A percentile compares a stretch with the other conserved stretches of the same genome.
phyloP scores from a whole-genome alignment of 2,888 invertebrate genomes.

The Polydrusus tereticollis region DNA sequence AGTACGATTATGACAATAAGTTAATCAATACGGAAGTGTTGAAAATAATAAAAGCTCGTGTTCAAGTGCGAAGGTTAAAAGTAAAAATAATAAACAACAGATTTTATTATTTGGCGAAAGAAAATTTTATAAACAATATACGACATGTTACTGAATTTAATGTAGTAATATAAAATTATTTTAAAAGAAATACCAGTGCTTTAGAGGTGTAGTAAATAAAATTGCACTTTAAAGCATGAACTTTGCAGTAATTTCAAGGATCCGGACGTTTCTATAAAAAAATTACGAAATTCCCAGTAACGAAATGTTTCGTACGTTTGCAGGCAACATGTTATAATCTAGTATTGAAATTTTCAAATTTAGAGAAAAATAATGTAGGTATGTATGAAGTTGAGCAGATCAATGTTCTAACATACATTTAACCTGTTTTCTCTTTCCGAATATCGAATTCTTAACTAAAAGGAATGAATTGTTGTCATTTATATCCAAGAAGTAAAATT shows the following conservation, averaged over 20 bases:
- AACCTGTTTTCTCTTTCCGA: too few relatives aligned
- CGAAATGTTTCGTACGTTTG: too few relatives aligned
- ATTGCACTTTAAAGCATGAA: background rate
- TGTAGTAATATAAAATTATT: constrained; percentile 25
- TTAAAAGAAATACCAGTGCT: background rate
- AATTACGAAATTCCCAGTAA: too few relatives aligned
- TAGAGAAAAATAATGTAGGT: too few relatives aligned
- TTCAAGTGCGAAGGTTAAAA: constrained; percentile 33
- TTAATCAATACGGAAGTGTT: constrained; percentile 27
- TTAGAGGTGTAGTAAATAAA: background rate
- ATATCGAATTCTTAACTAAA: too few relatives aligned
- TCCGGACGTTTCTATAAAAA: too few relatives aligned
- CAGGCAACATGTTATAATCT: too few relatives aligned
- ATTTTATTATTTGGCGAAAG: constrained; percentile 41
- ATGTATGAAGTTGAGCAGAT: too few relatives aligned
- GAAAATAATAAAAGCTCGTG: constrained; percentile 23
- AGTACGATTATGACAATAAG: constrained; percentile 6
- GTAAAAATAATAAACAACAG: constrained; percentile 29
- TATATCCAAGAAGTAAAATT: too few relatives aligned
- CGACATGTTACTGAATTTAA: constrained; percentile 14
- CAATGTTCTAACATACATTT: too few relatives aligned
- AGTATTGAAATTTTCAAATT: too few relatives aligned
- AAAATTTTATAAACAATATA: constrained; percentile 28
- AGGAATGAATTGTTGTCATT: too few relatives aligned
- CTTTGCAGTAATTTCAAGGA: background rate